phyloP scores from a whole-genome alignment of 2,888 invertebrate genomes.

The Limnephilus marmoratus region DNA sequence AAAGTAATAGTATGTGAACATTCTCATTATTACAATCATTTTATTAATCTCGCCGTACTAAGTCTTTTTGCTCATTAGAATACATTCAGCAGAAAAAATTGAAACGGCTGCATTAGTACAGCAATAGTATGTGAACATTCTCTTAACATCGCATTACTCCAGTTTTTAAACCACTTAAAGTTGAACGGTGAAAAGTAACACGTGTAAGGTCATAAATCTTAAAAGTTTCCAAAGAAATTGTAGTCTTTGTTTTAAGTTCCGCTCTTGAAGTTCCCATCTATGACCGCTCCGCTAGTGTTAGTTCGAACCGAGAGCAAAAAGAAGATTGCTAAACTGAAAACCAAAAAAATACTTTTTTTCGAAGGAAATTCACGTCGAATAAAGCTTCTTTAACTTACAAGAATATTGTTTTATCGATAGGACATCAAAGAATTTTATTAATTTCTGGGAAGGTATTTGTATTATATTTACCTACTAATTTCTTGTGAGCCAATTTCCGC shows the following conservation, averaged over 20 bases:
- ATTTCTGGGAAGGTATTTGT: neutral
- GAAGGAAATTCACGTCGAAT: neutral
- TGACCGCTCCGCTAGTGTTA: conserved; percentile 38
- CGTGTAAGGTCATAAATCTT: conserved; percentile 38
- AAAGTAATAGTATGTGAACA: too few species aligned
- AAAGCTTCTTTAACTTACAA: neutral
- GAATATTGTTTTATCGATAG: neutral
- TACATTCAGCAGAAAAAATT: neutral
- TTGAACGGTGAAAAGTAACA: conserved; percentile 29
- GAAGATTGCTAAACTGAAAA: neutral
- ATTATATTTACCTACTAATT: neutral
- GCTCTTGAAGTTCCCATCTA: conserved; percentile 18
- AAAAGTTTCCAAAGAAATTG: conserved; percentile 32
- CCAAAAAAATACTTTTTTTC: neutral
- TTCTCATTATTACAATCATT: too few species aligned
- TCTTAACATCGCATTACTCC: neutral
- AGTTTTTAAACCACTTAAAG: neutral
- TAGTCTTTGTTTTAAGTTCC: conserved; percentile 38
- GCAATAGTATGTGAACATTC: neutral
- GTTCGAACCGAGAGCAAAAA: neutral
- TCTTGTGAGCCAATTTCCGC: neutral
- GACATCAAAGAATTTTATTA: neutral
- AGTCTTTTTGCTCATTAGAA: neutral
- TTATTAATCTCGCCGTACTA: too few species aligned
- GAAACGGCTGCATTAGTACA: neutral